A percentile compares a stretch with the other conserved stretches of the same genome.
Evolutionary conservation across 2,797 vertebrate genomes (phyloP).

Genomic region (Anniella stebbinsi): DNA sequence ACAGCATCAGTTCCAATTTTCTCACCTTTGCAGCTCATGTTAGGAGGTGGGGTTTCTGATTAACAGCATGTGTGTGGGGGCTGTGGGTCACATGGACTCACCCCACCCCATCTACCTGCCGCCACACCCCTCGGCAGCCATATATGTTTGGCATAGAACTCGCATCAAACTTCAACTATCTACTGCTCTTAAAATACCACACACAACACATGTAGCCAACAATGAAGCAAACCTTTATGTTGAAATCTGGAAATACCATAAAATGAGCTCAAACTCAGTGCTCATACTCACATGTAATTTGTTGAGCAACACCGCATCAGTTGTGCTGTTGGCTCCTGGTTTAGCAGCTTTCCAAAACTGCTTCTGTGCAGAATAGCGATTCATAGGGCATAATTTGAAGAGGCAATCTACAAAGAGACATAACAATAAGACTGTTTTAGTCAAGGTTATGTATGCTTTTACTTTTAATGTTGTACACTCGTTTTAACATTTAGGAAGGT

Average conservation of each 20-base stretch:
- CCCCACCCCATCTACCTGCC: background rate
- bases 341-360: constrained; percentile 99
- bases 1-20: background rate
- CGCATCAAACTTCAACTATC: background rate
- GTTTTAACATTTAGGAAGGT: constrained; percentile 9
- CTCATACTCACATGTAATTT: constrained; percentile 90
- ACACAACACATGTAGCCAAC: background rate
- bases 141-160: too few species aligned
- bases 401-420: constrained; percentile 88
- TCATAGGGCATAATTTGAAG: constrained; percentile 98
- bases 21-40: background rate
- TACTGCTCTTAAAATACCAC: background rate
- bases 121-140: background rate
- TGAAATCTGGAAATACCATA: background rate
- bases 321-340: constrained; percentile 95
- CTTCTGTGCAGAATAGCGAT: constrained; percentile 97
- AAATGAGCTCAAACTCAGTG: accelerated
- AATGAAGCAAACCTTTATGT: background rate
- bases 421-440: constrained; percentile 27
- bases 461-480: background rate
- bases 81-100: background rate
- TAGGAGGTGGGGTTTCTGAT: too few species aligned
- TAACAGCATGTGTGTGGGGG: too few species aligned
- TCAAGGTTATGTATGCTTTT: background rate
- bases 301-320: constrained; percentile 93